A percentile compares a stretch with the other conserved stretches of the same genome.
phyloP scores from a whole-genome alignment of 2,797 vertebrate species.

The Cuculus canorus region DNA sequence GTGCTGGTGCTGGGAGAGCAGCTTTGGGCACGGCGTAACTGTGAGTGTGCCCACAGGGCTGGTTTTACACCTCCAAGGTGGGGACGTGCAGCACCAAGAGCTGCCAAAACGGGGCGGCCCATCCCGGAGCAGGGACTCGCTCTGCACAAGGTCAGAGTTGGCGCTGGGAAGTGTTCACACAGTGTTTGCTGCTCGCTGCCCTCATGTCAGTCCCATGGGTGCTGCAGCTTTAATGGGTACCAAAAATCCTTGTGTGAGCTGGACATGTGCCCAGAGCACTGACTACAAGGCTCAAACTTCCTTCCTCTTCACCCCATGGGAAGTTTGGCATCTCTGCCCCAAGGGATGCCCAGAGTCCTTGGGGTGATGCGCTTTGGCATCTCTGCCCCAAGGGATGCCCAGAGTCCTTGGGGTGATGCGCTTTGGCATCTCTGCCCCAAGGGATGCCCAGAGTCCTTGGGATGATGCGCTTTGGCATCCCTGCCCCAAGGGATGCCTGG shows the following conservation, averaged over 20 bases:
- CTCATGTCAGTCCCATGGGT: accelerated
- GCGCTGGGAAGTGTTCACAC: background rate
- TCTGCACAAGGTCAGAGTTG: background rate
- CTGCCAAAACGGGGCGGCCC: background rate
- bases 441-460: too few relatives aligned
- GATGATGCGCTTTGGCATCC: accelerated
- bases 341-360: background rate
- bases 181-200: background rate
- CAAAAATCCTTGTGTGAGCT: background rate
- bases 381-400: too few relatives aligned
- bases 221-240: background rate
- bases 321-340: background rate
- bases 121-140: background rate
- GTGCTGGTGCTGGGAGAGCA: background rate
- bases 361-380: accelerated
- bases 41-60: accelerated
- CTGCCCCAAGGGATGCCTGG: too few relatives aligned
- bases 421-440: too few relatives aligned
- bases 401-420: accelerated
- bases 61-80: background rate
- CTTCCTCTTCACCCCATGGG: accelerated
- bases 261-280: accelerated
- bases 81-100: background rate
- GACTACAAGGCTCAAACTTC: background rate
- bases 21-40: background rate